A percentile compares a stretch with the other conserved stretches of the same genome.
These are phyloP conservation scores for Epinephelus lanceolatus DNA, from an alignment of 2,113 vertebrate species.

Conservation along the genomic window DNA sequence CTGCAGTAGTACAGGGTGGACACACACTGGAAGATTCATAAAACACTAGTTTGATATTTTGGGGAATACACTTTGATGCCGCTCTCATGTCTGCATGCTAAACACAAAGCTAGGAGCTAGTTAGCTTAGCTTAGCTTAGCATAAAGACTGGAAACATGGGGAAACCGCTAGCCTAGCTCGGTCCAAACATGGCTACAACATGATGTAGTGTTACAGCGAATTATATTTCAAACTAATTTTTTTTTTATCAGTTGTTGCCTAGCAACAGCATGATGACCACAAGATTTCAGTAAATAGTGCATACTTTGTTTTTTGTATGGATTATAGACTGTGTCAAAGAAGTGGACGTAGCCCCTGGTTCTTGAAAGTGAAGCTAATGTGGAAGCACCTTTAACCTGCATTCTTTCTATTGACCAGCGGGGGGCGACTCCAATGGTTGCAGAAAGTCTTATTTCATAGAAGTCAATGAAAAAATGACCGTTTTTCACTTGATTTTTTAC, in stretches of 20 bases:
- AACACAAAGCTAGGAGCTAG: background rate
- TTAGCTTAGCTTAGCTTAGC: slow-evolving; percentile 38
- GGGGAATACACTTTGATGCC: background rate
- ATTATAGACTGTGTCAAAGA: too few species aligned
- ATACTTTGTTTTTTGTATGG: too few species aligned
- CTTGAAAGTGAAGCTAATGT: too few species aligned
- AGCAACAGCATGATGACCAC: background rate
- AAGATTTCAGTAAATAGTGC: background rate
- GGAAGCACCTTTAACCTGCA: too few species aligned
- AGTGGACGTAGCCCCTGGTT: too few species aligned
- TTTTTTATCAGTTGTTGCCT: background rate
- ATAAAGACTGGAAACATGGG: background rate
- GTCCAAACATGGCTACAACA: background rate
- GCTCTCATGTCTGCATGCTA: background rate
- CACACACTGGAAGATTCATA: slow-evolving; percentile 40
- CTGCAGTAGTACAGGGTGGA: slow-evolving; percentile 39
- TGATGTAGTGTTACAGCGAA: background rate
- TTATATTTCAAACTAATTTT: background rate
- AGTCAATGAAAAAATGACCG: too few species aligned
- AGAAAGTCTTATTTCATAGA: too few species aligned
- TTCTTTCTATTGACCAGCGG: too few species aligned
- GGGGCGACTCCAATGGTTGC: too few species aligned
- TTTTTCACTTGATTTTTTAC: too few species aligned
- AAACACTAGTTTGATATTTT: background rate
- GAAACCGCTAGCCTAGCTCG: background rate